A percentile compares a stretch with the other conserved stretches of the same genome.
phyloP scores from a whole-genome alignment of 2,888 invertebrate species.

The Aelia acuminata region DNA sequence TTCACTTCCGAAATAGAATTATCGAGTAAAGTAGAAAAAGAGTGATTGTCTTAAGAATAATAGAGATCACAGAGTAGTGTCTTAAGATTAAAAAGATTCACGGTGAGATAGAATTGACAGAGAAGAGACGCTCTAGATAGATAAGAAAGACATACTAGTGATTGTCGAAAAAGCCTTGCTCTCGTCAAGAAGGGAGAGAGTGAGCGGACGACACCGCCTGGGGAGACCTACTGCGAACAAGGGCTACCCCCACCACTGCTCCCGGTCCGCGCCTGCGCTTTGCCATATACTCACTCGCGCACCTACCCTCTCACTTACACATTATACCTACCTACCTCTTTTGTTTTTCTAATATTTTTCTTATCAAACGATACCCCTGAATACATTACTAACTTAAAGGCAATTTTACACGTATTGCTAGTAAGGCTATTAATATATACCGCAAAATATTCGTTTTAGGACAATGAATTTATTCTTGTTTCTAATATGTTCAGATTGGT shows the following conservation, averaged over 20 bases:
- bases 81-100: conserved; percentile 51
- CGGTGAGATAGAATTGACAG: conserved; percentile 55
- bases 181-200: conserved; percentile 48
- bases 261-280: conserved; percentile 38
- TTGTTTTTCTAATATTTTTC: background rate
- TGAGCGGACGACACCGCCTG: conserved; percentile 57
- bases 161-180: conserved; percentile 56
- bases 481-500: too few species aligned
- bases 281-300: background rate
- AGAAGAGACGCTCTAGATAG: conserved; percentile 47
- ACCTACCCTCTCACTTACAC: background rate
- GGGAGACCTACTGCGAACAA: conserved; percentile 50
- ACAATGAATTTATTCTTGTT: too few species aligned
- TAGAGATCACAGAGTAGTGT: conserved; percentile 59
- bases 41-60: conserved; percentile 60
- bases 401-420: too few species aligned
- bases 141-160: conserved; percentile 59
- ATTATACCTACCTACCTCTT: background rate
- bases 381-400: too few species aligned
- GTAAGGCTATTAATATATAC: too few species aligned
- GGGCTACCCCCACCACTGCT: conserved; percentile 39
- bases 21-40: conserved; percentile 57
- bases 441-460: too few species aligned
- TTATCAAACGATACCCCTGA: too few species aligned
- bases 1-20: conserved; percentile 54